Base-by-base conservation (phyloP, 2,797 vertebrate species). In the Neosilurus mollespiculum region DNA sequence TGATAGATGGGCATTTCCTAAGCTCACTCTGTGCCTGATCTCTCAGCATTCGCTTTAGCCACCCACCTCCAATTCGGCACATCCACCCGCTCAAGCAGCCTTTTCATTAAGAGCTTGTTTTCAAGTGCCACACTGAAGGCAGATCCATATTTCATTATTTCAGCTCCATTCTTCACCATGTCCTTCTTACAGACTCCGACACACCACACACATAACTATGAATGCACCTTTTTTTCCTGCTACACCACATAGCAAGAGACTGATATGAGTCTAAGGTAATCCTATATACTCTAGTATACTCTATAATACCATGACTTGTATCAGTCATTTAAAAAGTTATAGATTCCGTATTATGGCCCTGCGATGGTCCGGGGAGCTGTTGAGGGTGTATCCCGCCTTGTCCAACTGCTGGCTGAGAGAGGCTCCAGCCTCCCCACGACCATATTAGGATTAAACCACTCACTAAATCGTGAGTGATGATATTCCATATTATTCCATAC, bases 141-240 rank as follows among this genome's bases (percentile, higher is more conserved):
- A 88, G 89, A 95, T 94, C 94, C 89, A 95, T 95, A 94, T 93
- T 94, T 94, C 92, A 94, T 93, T 93, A 93, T 90, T 88, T 90
- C 87, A 90, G 86, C 90, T 91, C 90, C 86, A 88, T 93, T 90
- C 72, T 75, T 83, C 79, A 78, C 65, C 72, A 24, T 77, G 56
- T 84, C 59, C 82, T 62, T 87, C 69, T 69, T 58, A 73, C 73
- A 53, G n/a, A 71, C 80, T 80, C 85, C 43, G 59, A 58, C 66
- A 56, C 64, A 70, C 67, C 61, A 78, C 65, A 81, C 51, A 76
- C 77, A 76, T n/a, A 22, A 16, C 14, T 54, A 87, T 49, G 10
- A 81, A 59, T n/a, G 61, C 1, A 0, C 54, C 22, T 56, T 81
- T 58, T 54, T n/a, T 66, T 37, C 54, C 53, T 43, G 30, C 69